Percentiles rank a stretch among this genome's conserved stretches.
These are phyloP conservation scores for Aplodontia rufa DNA, from an alignment of 2,113 vertebrate genomes.

Conservation along the genomic window DNA sequence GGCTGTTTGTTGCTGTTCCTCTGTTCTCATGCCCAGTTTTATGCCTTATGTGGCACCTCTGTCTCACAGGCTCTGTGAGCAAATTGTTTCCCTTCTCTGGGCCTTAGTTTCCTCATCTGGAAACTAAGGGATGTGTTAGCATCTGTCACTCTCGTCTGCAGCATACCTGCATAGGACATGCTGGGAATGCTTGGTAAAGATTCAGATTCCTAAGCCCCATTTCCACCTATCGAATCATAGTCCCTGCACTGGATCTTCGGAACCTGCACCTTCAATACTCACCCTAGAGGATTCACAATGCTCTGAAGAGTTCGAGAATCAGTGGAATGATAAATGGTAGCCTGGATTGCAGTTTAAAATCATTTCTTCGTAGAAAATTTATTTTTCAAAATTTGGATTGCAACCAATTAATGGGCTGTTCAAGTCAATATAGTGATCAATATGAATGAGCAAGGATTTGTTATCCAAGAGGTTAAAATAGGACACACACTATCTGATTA, in stretches of 20 bases:
- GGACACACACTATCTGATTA: too few relatives aligned
- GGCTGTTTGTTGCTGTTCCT: not conserved
- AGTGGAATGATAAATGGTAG: not conserved
- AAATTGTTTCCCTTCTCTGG: not conserved
- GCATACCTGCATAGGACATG: not conserved
- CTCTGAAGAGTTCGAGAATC: not conserved
- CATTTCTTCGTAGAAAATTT: not conserved
- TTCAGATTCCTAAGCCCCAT: not conserved
- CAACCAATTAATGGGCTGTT: not conserved
- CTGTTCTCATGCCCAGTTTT: not conserved
- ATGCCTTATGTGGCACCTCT: not conserved
- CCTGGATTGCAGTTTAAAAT: not conserved
- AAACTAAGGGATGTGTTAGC: not conserved
- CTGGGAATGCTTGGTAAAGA: not conserved
- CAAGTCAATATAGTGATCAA: not conserved
- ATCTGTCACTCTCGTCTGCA: not conserved
- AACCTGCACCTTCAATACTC: not conserved
- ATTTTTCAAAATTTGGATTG: not conserved
- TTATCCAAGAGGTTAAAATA: not conserved
- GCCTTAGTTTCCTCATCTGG: not conserved
- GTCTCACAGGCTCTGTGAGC: not conserved
- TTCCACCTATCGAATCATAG: not conserved
- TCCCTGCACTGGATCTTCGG: not conserved
- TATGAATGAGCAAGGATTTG: not conserved
- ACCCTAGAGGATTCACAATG: not conserved